Percentiles rank a stretch among this genome's conserved stretches.
Evolutionary conservation across 2,888 invertebrate species (phyloP).

Genomic region (Ophioninae sp.): DNA sequence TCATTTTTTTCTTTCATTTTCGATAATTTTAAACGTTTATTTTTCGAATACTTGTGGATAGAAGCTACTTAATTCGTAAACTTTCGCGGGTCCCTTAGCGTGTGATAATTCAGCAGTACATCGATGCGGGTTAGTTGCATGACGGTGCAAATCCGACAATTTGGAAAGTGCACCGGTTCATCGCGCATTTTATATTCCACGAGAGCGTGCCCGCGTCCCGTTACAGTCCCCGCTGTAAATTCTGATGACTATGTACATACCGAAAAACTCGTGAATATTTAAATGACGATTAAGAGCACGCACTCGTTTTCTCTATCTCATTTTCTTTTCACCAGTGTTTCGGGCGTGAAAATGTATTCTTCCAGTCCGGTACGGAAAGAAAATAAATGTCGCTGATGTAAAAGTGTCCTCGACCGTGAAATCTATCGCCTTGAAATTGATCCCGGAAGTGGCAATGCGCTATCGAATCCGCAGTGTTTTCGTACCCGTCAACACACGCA

Average conservation of each 20-base stretch:
- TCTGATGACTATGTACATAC: not conserved
- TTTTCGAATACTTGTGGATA: no score
- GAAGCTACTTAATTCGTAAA: not conserved
- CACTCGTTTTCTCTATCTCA: not conserved
- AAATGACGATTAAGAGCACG: not conserved
- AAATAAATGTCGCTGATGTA: not conserved
- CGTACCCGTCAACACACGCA: not conserved
- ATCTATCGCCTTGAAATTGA: constrained; percentile 1
- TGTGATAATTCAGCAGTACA: not conserved
- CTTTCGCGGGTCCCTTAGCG: not conserved
- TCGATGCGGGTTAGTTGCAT: constrained; percentile 1
- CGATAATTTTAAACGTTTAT: no score
- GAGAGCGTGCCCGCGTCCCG: constrained; percentile 27
- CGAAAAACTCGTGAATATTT: constrained; percentile 36
- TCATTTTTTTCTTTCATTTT: no score
- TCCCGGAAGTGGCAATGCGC: not conserved
- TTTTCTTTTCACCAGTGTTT: not conserved
- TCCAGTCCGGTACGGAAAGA: no score
- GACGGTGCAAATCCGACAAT: constrained; percentile 10
- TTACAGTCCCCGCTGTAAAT: constrained; percentile 8
- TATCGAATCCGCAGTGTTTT: not conserved
- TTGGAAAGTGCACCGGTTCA: constrained; percentile 47
- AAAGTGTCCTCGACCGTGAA: constrained; percentile 2
- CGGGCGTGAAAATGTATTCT: not conserved
- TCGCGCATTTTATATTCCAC: constrained; percentile 35